phyloP scores from a whole-genome alignment of 2,888 invertebrate species.

The Junonia oenone region DNA sequence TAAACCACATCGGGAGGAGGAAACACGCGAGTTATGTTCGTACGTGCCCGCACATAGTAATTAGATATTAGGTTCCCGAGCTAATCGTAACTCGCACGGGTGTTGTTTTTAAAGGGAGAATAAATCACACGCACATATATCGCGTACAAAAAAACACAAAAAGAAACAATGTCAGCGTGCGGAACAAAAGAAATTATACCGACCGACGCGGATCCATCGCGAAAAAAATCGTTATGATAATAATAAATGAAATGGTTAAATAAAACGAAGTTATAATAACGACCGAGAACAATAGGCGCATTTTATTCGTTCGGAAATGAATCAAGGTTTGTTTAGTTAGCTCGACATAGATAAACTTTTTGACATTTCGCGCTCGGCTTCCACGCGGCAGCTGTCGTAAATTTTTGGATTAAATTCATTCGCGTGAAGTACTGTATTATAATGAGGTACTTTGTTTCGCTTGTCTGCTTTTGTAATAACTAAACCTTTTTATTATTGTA shows the following conservation, averaged over 20 bases:
- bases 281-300: slow-evolving; percentile 63
- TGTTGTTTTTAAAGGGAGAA: slow-evolving; percentile 78
- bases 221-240: slow-evolving; percentile 76
- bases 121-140: slow-evolving; percentile 68
- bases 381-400: slow-evolving; percentile 62
- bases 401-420: slow-evolving; percentile 61
- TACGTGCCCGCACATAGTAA: slow-evolving; percentile 78
- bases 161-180: slow-evolving; percentile 70
- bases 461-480: slow-evolving; percentile 48
- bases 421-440: slow-evolving; percentile 63
- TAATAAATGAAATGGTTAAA: slow-evolving; percentile 70
- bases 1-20: slow-evolving; percentile 75
- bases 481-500: slow-evolving; percentile 8
- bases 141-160: slow-evolving; percentile 65
- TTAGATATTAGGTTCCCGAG: slow-evolving; percentile 74
- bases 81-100: slow-evolving; percentile 78
- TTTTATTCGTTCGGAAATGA: slow-evolving; percentile 60
- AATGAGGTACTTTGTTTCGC: slow-evolving; percentile 63
- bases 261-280: slow-evolving; percentile 71
- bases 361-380: slow-evolving; percentile 50
- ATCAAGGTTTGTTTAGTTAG: slow-evolving; percentile 69
- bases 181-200: slow-evolving; percentile 77
- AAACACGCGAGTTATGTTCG: slow-evolving; percentile 71
- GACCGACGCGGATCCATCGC: slow-evolving; percentile 64
- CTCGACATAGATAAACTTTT: slow-evolving; percentile 58